phyloP scores from a whole-genome alignment of 2,797 vertebrate species.

The Enteromius fasciolatus region DNA sequence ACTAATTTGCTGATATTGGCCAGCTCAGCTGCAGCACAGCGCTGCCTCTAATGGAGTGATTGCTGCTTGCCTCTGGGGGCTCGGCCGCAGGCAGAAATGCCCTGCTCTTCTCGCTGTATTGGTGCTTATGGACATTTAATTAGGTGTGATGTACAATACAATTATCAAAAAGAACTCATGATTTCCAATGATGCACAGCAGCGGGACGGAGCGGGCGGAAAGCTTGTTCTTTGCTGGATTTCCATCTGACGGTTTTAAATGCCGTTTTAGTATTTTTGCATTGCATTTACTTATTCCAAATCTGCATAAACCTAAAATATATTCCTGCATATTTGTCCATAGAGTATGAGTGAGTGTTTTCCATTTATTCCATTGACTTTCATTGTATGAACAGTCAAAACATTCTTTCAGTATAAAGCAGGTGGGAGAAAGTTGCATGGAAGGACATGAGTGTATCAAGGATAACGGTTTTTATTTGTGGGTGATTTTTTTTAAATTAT shows the following conservation, averaged over 20 bases:
- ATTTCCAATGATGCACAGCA: slow-evolving; percentile 54
- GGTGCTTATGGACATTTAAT: slow-evolving; percentile 78
- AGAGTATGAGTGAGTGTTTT: not conserved
- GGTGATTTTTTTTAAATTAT: not conserved
- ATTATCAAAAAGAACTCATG: slow-evolving; percentile 72
- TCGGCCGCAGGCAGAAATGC: slow-evolving; percentile 42
- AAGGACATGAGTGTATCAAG: not conserved
- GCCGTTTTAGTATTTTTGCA: not conserved
- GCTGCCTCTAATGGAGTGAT: slow-evolving; percentile 79
- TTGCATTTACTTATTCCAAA: not conserved
- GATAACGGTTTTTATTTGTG: not conserved
- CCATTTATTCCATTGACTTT: not conserved
- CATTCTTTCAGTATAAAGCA: not conserved
- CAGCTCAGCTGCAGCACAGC: slow-evolving; percentile 75
- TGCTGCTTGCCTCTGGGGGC: slow-evolving; percentile 73
- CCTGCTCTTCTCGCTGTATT: slow-evolving; percentile 65
- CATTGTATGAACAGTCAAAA: not conserved
- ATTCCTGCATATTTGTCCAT: not conserved
- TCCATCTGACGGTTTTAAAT: not conserved
- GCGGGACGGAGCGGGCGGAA: slow-evolving; percentile 43
- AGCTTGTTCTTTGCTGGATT: slow-evolving; percentile 60
- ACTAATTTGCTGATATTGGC: slow-evolving; percentile 82
- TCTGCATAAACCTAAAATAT: not conserved
- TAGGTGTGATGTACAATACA: slow-evolving; percentile 78
- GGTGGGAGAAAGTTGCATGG: not conserved